These are phyloP conservation scores for Allolobophora icterica DNA, from an alignment of 2,888 invertebrate genomes.

Conservation along the genomic window DNA sequence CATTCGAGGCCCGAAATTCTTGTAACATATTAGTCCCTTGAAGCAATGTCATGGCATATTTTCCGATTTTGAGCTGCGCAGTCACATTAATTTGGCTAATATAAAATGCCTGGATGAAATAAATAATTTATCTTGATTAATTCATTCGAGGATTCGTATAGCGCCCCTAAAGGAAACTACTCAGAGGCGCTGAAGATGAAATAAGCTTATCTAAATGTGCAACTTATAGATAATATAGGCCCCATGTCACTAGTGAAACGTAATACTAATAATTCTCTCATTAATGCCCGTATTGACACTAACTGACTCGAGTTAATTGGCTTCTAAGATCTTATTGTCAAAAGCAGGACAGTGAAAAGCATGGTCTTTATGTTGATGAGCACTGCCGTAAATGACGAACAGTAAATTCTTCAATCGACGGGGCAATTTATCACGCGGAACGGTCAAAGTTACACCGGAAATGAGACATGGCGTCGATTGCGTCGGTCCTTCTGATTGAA, in stretches of 20 bases:
- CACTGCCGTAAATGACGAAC: background rate
- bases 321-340: background rate
- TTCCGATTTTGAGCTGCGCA: background rate
- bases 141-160: no score
- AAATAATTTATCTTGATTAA: background rate
- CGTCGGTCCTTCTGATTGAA: background rate
- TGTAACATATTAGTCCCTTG: background rate
- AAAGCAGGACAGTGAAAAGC: background rate
- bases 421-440: background rate
- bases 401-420: background rate
- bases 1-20: background rate
- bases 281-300: background rate
- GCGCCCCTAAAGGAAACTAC: no score
- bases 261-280: background rate
- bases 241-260: no score
- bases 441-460: background rate
- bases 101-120: background rate
- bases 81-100: background rate
- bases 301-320: background rate
- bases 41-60: background rate
- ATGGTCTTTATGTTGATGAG: background rate
- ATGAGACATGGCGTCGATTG: background rate
- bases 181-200: no score
- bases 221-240: no score
- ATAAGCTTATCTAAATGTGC: background rate